Percentiles rank a stretch among this genome's conserved stretches.
Conservation (phyloP, 2,888 invertebrate species). For the Pocota personata region DNA sequence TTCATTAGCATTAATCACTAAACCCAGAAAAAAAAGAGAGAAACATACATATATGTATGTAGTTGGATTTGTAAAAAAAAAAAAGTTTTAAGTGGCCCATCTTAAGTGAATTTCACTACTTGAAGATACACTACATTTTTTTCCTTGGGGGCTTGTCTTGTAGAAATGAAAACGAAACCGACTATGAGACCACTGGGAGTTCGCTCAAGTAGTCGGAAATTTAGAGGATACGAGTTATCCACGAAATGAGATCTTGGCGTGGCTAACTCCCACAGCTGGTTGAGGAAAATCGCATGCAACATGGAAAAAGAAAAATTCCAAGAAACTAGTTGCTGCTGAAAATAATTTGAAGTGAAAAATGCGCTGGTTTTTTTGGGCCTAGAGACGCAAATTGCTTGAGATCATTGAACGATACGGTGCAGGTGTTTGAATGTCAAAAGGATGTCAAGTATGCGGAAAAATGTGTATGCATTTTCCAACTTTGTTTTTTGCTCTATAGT, state of each 20-base stretch:
- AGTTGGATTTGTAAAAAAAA: conserved; percentile 12
- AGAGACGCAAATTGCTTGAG: conserved; percentile 19
- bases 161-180: conserved; percentile 59
- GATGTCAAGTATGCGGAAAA: background rate
- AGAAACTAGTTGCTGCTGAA: conserved; percentile 18
- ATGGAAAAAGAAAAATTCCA: conserved; percentile 9
- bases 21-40: background rate
- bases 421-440: conserved; percentile 48
- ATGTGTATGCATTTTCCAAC: background rate
- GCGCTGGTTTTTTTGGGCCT: conserved; percentile 5
- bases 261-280: conserved; percentile 63
- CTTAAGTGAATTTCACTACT: conserved; percentile 53
- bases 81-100: conserved; percentile 47
- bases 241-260: conserved; percentile 55
- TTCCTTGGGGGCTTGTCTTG: background rate
- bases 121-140: conserved; percentile 16
- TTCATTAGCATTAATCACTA: conserved; percentile 55
- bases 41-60: too few species aligned
- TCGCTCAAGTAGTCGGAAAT: background rate
- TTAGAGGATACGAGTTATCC: conserved; percentile 31
- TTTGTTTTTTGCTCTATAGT: too few species aligned
- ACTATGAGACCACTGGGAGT: background rate
- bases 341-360: conserved; percentile 27
- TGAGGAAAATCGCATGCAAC: conserved; percentile 44
- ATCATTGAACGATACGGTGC: conserved; percentile 48